phyloP scores from a whole-genome alignment of 2,888 invertebrate species.

The Ametastegia equiseti region DNA sequence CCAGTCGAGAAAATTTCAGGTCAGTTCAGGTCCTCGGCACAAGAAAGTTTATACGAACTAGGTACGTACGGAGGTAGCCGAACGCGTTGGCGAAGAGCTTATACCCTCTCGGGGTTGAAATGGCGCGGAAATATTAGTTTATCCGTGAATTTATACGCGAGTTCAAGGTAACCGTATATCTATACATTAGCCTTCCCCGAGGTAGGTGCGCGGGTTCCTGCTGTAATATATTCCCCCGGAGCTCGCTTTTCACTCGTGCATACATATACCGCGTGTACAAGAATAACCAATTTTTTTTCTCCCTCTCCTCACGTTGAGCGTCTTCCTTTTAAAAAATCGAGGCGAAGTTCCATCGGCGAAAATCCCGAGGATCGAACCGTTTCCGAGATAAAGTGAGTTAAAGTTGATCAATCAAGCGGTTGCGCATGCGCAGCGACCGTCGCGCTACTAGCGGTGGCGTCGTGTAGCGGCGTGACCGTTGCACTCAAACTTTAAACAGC shows the following conservation, averaged over 20 bases:
- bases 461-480: background rate
- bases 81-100: background rate
- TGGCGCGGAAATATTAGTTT: constrained; percentile 30
- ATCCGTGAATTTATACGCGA: constrained; percentile 33
- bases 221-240: background rate
- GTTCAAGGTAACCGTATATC: constrained; percentile 23
- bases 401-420: constrained; percentile 2
- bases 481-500: background rate
- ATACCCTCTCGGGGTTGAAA: constrained; percentile 1
- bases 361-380: background rate
- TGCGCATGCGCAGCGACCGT: background rate
- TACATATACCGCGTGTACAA: background rate
- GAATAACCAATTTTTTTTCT: background rate
- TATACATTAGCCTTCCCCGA: background rate
- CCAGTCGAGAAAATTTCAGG: background rate
- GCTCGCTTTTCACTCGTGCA: background rate
- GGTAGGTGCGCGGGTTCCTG: background rate
- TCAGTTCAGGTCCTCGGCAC: too few relatives aligned
- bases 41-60: background rate
- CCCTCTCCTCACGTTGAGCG: background rate
- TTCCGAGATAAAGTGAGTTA: background rate
- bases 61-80: background rate
- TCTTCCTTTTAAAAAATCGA: background rate
- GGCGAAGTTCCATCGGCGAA: background rate
- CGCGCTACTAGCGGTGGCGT: constrained; percentile 5